These are phyloP conservation scores for Tribolium madens DNA, from an alignment of 1,140 invertebrate genomes.

Conservation along the genomic window DNA sequence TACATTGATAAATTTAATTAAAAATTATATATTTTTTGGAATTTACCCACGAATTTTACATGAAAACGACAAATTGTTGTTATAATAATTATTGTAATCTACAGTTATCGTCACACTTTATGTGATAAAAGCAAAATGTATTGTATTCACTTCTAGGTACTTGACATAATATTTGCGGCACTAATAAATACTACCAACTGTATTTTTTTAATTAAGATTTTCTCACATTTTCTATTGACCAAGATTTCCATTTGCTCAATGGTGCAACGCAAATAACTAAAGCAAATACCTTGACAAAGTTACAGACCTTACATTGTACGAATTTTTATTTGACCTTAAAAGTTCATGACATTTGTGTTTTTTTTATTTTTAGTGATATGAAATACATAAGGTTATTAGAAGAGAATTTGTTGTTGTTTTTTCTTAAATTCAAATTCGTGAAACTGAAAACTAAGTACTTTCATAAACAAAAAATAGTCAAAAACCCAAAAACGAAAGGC, in stretches of 20 bases:
- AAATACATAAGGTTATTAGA: slow-evolving; percentile 1
- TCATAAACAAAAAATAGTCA: no score
- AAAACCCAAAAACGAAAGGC: no score
- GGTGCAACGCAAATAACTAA: background rate
- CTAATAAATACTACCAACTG: background rate
- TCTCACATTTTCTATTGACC: background rate
- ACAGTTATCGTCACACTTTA: no score
- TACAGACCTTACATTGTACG: background rate
- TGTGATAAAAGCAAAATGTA: no score
- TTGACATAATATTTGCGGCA: no score
- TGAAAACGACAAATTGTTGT: background rate
- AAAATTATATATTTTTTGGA: background rate
- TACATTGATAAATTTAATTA: background rate
- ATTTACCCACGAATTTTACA: background rate
- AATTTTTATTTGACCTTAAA: background rate
- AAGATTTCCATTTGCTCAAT: background rate
- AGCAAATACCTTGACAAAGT: background rate
- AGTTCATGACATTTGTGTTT: background rate
- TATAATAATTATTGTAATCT: no score
- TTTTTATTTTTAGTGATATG: background rate
- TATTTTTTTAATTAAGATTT: background rate
- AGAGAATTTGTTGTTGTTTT: background rate
- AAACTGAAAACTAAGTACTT: no score
- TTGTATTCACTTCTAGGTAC: no score
- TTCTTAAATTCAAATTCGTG: no score